Percentiles rank a stretch among this genome's conserved stretches.
Evolutionary conservation across 1,140 invertebrate genomes (phyloP).

Genomic region (Orchestia grillus): DNA sequence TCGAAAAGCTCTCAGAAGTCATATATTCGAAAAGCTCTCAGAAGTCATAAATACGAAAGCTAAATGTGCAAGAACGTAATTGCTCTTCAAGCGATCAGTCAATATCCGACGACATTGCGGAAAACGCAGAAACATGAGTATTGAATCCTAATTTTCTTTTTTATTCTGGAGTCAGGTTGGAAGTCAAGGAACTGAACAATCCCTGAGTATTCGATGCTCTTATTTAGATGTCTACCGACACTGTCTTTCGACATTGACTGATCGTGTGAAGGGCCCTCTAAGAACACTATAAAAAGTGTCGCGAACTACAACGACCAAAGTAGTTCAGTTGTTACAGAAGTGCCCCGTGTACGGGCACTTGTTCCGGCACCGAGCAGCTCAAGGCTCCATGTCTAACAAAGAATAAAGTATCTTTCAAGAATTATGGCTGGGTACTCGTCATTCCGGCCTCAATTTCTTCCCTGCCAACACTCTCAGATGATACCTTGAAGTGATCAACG

Average conservation of each 20-base stretch:
- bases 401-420: not conserved
- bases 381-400: not conserved
- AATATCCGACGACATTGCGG: too few species aligned
- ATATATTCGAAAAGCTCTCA: not conserved
- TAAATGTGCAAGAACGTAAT: too few species aligned
- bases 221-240: too few species aligned
- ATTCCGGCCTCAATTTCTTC: not conserved
- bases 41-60: too few species aligned
- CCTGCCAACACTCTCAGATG: not conserved
- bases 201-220: too few species aligned
- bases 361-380: not conserved
- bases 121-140: too few species aligned
- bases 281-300: not conserved
- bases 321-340: not conserved
- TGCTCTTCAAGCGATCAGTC: too few species aligned
- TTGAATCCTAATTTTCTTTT: too few species aligned
- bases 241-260: too few species aligned
- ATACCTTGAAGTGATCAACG: not conserved
- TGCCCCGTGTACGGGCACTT: not conserved
- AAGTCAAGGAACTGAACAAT: too few species aligned
- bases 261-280: too few species aligned
- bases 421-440: not conserved
- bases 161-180: too few species aligned
- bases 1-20: not conserved
- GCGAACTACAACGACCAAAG: not conserved